Evolutionary conservation across 2,888 invertebrate species (phyloP).

Genomic region (Andrena dorsata): DNA sequence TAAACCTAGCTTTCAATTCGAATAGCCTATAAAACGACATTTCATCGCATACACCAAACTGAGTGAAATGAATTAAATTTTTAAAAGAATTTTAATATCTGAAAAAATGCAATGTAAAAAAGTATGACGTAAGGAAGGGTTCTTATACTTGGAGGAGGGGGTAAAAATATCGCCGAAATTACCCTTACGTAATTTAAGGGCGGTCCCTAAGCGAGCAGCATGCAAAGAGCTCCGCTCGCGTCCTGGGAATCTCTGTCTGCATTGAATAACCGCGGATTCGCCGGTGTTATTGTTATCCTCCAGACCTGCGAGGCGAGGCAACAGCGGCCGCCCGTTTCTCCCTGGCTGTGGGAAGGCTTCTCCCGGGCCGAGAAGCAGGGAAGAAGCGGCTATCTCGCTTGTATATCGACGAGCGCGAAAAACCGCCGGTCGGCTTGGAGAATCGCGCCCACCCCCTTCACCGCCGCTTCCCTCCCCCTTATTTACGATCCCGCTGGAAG

Average conservation of each 20-base stretch:
- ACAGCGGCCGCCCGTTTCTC: constrained; percentile 13
- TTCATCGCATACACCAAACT: too few relatives aligned
- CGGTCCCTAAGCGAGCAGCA: too few relatives aligned
- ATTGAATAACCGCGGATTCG: constrained; percentile 22
- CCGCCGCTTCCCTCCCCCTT: constrained; percentile 25
- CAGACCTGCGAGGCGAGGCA: constrained; percentile 11
- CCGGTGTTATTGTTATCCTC: constrained; percentile 41
- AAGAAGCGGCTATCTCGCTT: constrained; percentile 52
- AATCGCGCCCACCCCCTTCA: constrained; percentile 26
- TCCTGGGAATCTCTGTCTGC: not conserved
- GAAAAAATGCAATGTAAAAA: too few relatives aligned
- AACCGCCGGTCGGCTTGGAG: constrained; percentile 41
- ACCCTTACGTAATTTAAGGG: too few relatives aligned
- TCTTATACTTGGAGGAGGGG: too few relatives aligned
- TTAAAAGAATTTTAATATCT: too few relatives aligned
- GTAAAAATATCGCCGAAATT: too few relatives aligned
- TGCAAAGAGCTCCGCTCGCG: not conserved
- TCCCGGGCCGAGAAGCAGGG: not conserved
- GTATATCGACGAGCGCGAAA: constrained; percentile 62
- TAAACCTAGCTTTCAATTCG: too few relatives aligned
- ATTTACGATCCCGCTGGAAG: constrained; percentile 63
- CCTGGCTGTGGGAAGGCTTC: constrained; percentile 43
- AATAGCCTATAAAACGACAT: too few relatives aligned
- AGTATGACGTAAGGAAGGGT: too few relatives aligned
- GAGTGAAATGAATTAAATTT: too few relatives aligned